A percentile compares a stretch with the other conserved stretches of the same genome.
Conservation (phyloP, 2,113 vertebrate species). For the Xiphias gladius region DNA sequence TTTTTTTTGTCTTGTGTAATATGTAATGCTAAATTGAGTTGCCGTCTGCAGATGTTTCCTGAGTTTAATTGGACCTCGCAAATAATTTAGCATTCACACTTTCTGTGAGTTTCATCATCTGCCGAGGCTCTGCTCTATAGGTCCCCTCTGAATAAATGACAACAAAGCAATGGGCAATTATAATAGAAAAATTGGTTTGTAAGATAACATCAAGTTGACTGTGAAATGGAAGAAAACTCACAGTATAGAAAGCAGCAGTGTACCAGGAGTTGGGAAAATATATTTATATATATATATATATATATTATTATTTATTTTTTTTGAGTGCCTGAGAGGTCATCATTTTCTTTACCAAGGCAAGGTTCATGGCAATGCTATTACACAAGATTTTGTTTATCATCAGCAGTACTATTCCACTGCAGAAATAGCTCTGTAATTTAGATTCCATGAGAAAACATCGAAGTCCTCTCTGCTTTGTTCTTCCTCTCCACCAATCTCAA, state of each 20-base stretch:
- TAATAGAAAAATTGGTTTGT: constrained; percentile 71
- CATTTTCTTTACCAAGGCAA: constrained; percentile 40
- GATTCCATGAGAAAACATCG: constrained; percentile 40
- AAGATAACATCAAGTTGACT: constrained; percentile 66
- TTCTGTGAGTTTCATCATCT: constrained; percentile 70
- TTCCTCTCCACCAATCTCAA: constrained; percentile 36
- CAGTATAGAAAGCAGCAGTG: neutral
- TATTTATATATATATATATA: no score
- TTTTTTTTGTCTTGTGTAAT: neutral
- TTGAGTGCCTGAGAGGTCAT: constrained; percentile 27
- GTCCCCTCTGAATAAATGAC: constrained; percentile 58
- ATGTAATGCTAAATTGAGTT: constrained; percentile 21
- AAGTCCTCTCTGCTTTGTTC: constrained; percentile 45
- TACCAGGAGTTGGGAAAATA: neutral
- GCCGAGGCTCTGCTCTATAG: constrained; percentile 34
- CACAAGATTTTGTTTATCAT: constrained; percentile 63
- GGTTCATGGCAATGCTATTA: constrained; percentile 50
- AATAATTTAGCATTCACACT: constrained; percentile 56
- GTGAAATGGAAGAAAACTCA: constrained; percentile 43
- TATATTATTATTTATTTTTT: constrained; percentile 19
- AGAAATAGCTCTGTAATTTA: constrained; percentile 49
- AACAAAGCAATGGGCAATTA: constrained; percentile 73
- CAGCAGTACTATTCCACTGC: constrained; percentile 21
- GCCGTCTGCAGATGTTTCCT: constrained; percentile 1
- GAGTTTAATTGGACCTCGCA: constrained; percentile 38